These are phyloP conservation scores for Heteropelma amictum DNA, from an alignment of 2,888 invertebrate species.

Conservation along the genomic window DNA sequence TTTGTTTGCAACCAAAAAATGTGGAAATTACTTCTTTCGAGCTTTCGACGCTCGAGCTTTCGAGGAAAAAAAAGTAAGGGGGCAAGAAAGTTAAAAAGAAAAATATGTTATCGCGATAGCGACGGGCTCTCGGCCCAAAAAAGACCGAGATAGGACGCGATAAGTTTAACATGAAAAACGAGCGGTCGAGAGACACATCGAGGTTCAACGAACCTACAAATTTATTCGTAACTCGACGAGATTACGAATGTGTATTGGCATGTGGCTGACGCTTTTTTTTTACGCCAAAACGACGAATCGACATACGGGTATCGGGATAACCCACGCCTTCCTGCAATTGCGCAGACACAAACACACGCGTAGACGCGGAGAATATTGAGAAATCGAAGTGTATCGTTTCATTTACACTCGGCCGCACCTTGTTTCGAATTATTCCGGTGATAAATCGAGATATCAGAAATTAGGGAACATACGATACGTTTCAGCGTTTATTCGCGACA, in stretches of 20 bases:
- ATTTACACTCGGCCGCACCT: conserved; percentile 28
- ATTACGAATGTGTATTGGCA: conserved; percentile 17
- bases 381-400: conserved; percentile 37
- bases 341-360: not conserved
- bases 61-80: not conserved
- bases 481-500: not conserved
- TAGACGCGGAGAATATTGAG: conserved; percentile 22
- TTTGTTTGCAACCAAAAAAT: no score
- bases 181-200: conserved; percentile 9
- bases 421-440: conserved; percentile 28
- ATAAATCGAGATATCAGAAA: conserved; percentile 22
- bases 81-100: not conserved
- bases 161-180: not conserved
- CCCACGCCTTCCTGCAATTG: conserved; percentile 36
- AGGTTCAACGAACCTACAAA: conserved; percentile 40
- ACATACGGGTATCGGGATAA: not conserved
- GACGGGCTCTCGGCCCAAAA: not conserved
- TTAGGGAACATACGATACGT: not conserved
- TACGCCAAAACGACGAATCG: conserved; percentile 17
- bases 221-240: conserved; percentile 27
- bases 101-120: not conserved
- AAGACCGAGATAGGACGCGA: not conserved
- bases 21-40: no score
- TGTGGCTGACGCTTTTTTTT: conserved; percentile 1
- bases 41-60: no score